Base-by-base conservation (phyloP, 2,888 invertebrate genomes). In the Trissolcus japonicus region DNA sequence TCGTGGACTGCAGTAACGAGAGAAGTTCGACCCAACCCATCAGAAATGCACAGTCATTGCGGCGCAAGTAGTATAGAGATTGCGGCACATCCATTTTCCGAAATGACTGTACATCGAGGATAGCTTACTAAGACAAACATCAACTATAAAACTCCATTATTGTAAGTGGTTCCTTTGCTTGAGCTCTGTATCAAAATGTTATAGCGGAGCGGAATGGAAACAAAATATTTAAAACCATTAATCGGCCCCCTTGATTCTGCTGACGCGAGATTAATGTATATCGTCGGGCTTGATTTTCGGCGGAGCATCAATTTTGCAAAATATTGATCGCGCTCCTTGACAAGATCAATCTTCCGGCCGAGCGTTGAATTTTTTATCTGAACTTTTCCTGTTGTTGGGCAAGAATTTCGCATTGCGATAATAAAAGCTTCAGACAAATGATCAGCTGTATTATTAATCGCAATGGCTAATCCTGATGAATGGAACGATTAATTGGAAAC, bases 41-140 rank as follows among this genome's bases (percentile, higher is more conserved):
- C 76, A 79, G 79, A 74, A 79, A 74, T 66, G 79, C 79, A 69
- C 73, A 79, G 79, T 76, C 79, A 76, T 76, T 79, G 79, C 56
- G 65, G 74, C 43, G 51, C 66, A 68, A 63, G 67, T 63, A 73
- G 76, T 69, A 73, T 73, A 79, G 79, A 79, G 76, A 79, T 79
- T 76, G 79, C 54, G 74, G 76, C 63, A 76, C 73, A 72, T 76
- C 71, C 67, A 76, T 76, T 76, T 63, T 71, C 69, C 65, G 50
- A 76, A 79, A 75, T 78, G 74, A 71, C 74, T 78, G 74, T 78
- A 74, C 73, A 77, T 65, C 65, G 72, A 73, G 69, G 77, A 77
- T 68, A 77, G 77, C 68, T 68, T 65, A 65, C 68, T 48, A 77
- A 77, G 68, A 63, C 72, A 77, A 72, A 77, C 59, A 62, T 54